Evolutionary conservation across 2,113 vertebrate genomes (phyloP).

Genomic region (Leucoraja erinaceus): DNA sequence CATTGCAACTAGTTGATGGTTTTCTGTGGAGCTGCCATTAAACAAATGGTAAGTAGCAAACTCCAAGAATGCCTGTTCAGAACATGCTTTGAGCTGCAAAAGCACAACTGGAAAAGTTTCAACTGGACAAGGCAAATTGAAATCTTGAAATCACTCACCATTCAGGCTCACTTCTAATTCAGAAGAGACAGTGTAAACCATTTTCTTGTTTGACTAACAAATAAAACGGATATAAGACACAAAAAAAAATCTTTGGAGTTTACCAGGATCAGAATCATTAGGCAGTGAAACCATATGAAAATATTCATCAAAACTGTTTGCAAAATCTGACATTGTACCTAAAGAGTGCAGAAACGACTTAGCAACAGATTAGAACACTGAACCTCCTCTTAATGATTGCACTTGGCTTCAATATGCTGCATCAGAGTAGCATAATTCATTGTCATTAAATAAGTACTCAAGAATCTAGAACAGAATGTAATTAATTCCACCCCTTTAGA

Average conservation of each 20-base stretch:
- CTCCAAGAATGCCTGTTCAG: background rate
- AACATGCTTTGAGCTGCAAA: background rate
- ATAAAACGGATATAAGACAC: background rate
- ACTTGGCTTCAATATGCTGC: background rate
- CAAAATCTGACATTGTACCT: background rate
- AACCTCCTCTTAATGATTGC: background rate
- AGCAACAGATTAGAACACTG: background rate
- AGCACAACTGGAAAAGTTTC: background rate
- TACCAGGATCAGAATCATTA: background rate
- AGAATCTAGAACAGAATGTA: background rate
- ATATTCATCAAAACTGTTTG: background rate
- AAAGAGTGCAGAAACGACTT: background rate
- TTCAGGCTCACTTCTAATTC: background rate
- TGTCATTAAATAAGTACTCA: background rate
- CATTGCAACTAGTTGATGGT: too few relatives aligned
- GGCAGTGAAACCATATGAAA: background rate
- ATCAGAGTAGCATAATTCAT: background rate
- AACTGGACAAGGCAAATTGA: background rate
- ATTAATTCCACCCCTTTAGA: background rate
- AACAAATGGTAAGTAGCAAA: background rate
- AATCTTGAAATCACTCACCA: background rate
- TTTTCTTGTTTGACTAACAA: background rate
- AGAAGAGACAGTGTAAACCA: background rate
- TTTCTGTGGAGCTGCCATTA: background rate
- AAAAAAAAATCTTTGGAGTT: background rate